Base-by-base conservation (phyloP, 2,797 vertebrate species). In the Hirundo rustica region DNA sequence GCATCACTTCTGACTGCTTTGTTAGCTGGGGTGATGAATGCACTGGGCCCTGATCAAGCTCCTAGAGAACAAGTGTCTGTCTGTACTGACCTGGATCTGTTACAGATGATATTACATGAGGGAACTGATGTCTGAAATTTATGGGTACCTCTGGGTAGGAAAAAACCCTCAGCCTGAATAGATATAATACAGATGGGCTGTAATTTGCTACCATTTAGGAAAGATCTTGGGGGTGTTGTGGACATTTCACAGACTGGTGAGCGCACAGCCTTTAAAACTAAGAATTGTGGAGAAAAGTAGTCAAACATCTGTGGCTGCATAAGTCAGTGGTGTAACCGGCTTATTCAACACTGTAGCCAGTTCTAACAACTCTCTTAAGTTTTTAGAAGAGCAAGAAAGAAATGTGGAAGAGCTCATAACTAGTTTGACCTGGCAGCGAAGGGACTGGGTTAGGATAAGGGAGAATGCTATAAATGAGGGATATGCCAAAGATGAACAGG, bases 361-460 rank as follows among this genome's bases (percentile, higher is more conserved):
- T 75, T 78, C n/a, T 30, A 73, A 22, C 36, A 51, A 26, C 16
- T 21, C 11, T 34, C 30, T 62, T 38, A 3, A 23, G 8, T 3
- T 65, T 57, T 16, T 34, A 42, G 47, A 68, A 78, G 38, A 78
- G 15, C 23, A 66, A 51, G 53, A 11, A 67, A 72, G 75, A 67
- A 29, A 16, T 4, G 2, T 9, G 2, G 40, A 81, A 75, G 14
- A 72, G 3, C 0, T 0, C 5, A 5, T n/a, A 65, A 16, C 8
- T 22, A 8, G 19, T 75, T 82, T 79, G 36, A 26, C 16, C 26
- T 91, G 66, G n/a, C 58, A 70, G 44, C 6, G 3, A 70, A 42
- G 30, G 29, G 21, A 3, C 13, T 26, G 36, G 6, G 4, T 2
- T 29, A 40, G 38, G 11, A 22, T 72, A 38, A 26, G 4, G 5